phyloP scores from a whole-genome alignment of 2,113 vertebrate genomes.

The Brachirus orientalis region DNA sequence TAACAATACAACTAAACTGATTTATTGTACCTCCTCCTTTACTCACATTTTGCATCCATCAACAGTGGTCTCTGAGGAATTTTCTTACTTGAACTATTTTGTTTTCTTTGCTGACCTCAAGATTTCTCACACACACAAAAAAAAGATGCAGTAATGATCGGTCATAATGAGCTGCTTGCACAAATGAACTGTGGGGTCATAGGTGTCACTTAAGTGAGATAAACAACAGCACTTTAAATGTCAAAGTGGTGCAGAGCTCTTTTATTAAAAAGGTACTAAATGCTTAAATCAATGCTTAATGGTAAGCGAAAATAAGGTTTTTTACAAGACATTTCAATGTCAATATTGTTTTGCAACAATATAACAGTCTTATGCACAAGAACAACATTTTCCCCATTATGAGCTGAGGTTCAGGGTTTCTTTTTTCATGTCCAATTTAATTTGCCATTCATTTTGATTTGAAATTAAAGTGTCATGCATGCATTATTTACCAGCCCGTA shows the following conservation, averaged over 20 bases:
- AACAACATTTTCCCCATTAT: too few relatives aligned
- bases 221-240: not conserved
- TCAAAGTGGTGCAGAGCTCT: not conserved
- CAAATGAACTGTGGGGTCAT: not conserved
- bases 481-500: too few relatives aligned
- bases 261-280: slow-evolving; percentile 1
- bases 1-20: not conserved
- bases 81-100: not conserved
- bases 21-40: too few relatives aligned
- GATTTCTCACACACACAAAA: too few relatives aligned
- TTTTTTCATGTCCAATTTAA: too few relatives aligned
- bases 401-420: too few relatives aligned
- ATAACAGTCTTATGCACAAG: too few relatives aligned
- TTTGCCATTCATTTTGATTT: too few relatives aligned
- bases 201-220: not conserved
- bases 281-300: slow-evolving; percentile 13
- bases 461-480: too few relatives aligned
- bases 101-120: not conserved
- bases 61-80: not conserved
- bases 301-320: not conserved
- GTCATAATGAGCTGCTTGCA: not conserved
- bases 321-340: too few relatives aligned
- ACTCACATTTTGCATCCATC: too few relatives aligned
- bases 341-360: too few relatives aligned
- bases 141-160: not conserved